A percentile compares a stretch with the other conserved stretches of the same genome.
These are phyloP conservation scores for Volucella inanis DNA, from an alignment of 2,888 invertebrate genomes.

Conservation along the genomic window DNA sequence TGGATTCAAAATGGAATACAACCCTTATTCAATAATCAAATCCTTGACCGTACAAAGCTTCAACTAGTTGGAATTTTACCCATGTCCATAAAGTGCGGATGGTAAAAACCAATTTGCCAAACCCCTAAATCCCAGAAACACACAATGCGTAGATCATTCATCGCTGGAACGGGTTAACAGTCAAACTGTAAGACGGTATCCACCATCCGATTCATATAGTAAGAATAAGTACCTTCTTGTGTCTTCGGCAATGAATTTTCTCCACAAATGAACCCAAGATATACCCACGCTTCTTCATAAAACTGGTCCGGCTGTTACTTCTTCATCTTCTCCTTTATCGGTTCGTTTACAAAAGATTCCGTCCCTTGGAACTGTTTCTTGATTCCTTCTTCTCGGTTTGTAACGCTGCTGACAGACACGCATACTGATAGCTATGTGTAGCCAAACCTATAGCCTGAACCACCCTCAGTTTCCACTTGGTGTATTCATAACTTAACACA, in stretches of 20 bases:
- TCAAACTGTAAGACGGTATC: slow-evolving; percentile 60
- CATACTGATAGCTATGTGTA: neutral
- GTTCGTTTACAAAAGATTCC: slow-evolving; percentile 60
- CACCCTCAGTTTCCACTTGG: slow-evolving; percentile 54
- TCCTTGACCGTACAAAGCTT: slow-evolving; percentile 38
- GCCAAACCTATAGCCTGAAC: neutral
- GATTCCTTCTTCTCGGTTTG: slow-evolving; percentile 46
- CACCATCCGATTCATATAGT: slow-evolving; percentile 12
- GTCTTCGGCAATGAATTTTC: slow-evolving; percentile 64
- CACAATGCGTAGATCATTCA: slow-evolving; percentile 34
- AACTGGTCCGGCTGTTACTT: slow-evolving; percentile 27
- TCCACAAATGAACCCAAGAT: slow-evolving; percentile 66
- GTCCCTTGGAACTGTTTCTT: slow-evolving; percentile 44
- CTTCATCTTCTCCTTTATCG: slow-evolving; percentile 42
- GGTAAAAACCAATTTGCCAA: slow-evolving; percentile 68
- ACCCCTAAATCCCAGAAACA: slow-evolving; percentile 58
- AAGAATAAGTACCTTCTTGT: slow-evolving; percentile 68
- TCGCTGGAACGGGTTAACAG: slow-evolving; percentile 24
- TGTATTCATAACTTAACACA: slow-evolving; percentile 73
- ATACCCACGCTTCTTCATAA: slow-evolving; percentile 26
- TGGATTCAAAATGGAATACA: slow-evolving; percentile 45
- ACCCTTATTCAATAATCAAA: slow-evolving; percentile 54
- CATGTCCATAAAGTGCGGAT: slow-evolving; percentile 64
- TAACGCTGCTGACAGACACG: slow-evolving; percentile 32
- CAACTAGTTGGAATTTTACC: slow-evolving; percentile 49